Percentiles rank a stretch among this genome's conserved stretches.
Conservation (phyloP, 1,140 invertebrate species). For the Campodea augens region DNA sequence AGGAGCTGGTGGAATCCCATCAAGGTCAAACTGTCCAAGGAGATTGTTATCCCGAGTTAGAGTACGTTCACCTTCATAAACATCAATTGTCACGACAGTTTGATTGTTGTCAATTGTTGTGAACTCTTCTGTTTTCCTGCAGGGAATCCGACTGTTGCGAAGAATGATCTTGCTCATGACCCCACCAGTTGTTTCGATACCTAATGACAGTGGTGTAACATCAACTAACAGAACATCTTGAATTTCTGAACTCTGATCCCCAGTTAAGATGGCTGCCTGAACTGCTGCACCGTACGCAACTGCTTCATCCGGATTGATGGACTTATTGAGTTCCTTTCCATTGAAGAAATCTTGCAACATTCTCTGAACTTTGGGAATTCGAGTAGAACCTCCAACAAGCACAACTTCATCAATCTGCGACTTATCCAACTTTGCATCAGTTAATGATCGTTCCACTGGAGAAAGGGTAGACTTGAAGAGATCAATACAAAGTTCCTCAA, state of each 20-base stretch:
- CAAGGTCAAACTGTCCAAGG: constrained; percentile 30
- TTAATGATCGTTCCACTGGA: constrained; percentile 35
- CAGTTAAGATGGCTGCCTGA: constrained; percentile 19
- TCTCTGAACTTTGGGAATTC: constrained; percentile 44
- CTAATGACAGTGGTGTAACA: constrained; percentile 17
- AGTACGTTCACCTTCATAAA: constrained; percentile 28
- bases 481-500: constrained; percentile 20
- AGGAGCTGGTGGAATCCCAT: constrained; percentile 34
- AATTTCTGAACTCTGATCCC: background rate
- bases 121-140: constrained; percentile 18
- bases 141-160: constrained; percentile 20
- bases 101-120: constrained; percentile 24
- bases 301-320: too few relatives aligned
- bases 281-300: constrained; percentile 30
- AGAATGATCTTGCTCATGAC: constrained; percentile 24
- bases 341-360: constrained; percentile 37
- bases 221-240: constrained; percentile 14
- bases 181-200: constrained; percentile 17
- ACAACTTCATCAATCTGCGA: constrained; percentile 25
- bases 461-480: constrained; percentile 29
- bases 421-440: constrained; percentile 35
- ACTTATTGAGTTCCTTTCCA: too few relatives aligned
- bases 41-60: constrained; percentile 29
- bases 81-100: constrained; percentile 24
- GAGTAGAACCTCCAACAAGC: constrained; percentile 39